Conservation (phyloP, 2,113 vertebrate genomes). For the Vicugna pacos region DNA sequence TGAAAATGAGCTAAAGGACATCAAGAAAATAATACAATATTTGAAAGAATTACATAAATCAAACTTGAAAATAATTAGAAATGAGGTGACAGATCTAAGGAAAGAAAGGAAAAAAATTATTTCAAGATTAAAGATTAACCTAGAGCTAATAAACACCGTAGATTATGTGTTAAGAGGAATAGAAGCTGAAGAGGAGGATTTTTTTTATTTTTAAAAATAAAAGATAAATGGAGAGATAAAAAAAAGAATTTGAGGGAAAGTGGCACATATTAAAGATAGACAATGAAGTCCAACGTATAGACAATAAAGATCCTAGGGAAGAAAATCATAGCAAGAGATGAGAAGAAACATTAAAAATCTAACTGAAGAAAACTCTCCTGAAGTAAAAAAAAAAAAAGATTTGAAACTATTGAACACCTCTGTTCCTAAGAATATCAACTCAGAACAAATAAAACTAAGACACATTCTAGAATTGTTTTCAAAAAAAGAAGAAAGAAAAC, state of each 20-base stretch:
- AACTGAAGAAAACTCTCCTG: not conserved
- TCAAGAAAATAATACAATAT: not conserved
- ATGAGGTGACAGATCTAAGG: not conserved
- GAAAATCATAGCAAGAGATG: not conserved
- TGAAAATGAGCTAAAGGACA: conserved; percentile 2
- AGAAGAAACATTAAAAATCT: not conserved
- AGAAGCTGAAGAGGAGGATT: not conserved
- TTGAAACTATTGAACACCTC: not conserved
- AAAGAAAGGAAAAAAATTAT: not conserved
- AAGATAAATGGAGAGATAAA: not conserved
- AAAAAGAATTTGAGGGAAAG: not conserved
- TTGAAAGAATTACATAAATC: not conserved
- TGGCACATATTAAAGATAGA: not conserved
- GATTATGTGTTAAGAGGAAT: not conserved
- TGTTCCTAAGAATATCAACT: not conserved
- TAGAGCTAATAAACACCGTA: not conserved
- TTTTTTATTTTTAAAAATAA: not conserved
- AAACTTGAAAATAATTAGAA: not conserved
- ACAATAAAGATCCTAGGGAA: not conserved
- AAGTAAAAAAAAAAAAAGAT: not conserved
- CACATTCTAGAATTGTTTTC: not conserved
- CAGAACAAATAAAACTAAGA: not conserved
- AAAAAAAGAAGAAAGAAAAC: not conserved
- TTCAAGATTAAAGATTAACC: not conserved
- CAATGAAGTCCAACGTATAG: not conserved